These are phyloP conservation scores for Urocolius indicus DNA, from an alignment of 2,113 vertebrate species.

Conservation along the genomic window DNA sequence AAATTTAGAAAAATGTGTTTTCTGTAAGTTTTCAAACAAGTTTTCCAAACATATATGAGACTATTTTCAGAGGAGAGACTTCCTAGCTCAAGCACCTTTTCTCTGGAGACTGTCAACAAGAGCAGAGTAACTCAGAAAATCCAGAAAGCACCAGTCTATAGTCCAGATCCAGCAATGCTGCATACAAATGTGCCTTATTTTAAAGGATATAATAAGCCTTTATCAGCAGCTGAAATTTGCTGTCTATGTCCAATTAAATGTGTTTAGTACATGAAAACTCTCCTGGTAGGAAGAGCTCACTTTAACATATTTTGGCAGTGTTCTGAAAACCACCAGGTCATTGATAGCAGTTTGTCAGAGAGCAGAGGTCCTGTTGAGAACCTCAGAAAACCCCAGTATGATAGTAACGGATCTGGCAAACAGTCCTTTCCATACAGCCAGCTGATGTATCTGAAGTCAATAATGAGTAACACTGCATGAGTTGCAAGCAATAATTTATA, in stretches of 20 bases:
- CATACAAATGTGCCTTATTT: not conserved
- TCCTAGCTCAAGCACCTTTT: not conserved
- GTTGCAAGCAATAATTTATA: constrained; percentile 68
- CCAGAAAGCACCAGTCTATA: not conserved
- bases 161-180: not conserved
- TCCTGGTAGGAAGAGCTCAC: not conserved
- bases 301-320: not conserved
- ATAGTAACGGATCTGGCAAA: constrained; percentile 39
- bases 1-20: not conserved
- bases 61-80: not conserved
- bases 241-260: not conserved
- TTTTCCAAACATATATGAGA: not conserved
- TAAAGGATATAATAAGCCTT: not conserved
- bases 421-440: constrained; percentile 4
- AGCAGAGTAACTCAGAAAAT: not conserved
- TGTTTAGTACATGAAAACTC: not conserved
- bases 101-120: not conserved
- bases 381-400: not conserved
- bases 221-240: not conserved
- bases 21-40: not conserved
- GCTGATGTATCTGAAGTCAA: constrained; percentile 63
- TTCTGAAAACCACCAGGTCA: not conserved
- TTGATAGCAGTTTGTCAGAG: constrained; percentile 9
- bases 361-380: not conserved
- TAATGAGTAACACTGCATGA: constrained; percentile 51